These are phyloP conservation scores for Eptesicus fuscus DNA, from an alignment of 2,113 vertebrate species.

Conservation along the genomic window DNA sequence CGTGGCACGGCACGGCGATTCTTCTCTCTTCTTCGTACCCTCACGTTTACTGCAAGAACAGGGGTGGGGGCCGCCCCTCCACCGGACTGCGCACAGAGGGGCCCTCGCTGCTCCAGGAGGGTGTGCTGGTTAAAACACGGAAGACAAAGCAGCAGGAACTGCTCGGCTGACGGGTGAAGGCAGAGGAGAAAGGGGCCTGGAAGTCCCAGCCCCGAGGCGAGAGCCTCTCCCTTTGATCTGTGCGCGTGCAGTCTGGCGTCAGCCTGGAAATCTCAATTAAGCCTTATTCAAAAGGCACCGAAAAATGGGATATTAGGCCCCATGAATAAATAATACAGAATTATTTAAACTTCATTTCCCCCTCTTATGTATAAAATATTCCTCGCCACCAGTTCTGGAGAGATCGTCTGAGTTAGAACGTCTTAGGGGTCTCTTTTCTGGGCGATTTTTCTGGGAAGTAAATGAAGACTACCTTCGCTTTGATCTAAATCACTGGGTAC, in stretches of 20 bases:
- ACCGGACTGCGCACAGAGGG: neutral
- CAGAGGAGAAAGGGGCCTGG: neutral
- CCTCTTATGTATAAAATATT: neutral
- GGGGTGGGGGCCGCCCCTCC: neutral
- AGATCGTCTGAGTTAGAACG: neutral
- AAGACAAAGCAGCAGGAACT: neutral
- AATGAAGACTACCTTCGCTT: neutral
- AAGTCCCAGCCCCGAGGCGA: neutral
- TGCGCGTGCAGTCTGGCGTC: neutral
- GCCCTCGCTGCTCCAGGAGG: neutral
- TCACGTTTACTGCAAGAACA: neutral
- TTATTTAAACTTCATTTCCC: neutral
- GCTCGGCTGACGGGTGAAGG: neutral
- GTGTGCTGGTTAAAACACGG: neutral
- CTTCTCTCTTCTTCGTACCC: neutral
- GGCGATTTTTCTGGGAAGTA: neutral
- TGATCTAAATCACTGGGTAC: neutral
- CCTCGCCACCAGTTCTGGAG: neutral
- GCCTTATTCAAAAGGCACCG: neutral
- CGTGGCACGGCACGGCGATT: neutral
- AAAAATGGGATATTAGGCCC: neutral
- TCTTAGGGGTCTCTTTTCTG: neutral
- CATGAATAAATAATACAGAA: constrained; percentile 18
- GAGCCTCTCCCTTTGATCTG: neutral
- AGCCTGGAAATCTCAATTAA: neutral